phyloP scores from a whole-genome alignment of 2,888 invertebrate species.

The Bhutanitis thaidina region DNA sequence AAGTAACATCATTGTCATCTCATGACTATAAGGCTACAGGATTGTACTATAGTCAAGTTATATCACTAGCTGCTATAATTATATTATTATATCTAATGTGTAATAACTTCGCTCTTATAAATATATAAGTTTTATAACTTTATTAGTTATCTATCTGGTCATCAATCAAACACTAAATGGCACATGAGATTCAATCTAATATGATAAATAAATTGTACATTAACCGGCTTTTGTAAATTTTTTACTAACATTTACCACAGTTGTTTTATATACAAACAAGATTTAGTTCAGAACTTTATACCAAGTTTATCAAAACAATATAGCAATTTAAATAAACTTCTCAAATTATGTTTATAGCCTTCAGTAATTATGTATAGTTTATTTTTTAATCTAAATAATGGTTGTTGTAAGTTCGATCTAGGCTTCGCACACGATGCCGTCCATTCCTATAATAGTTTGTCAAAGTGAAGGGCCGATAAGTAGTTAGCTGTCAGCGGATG shows the following conservation, averaged over 20 bases:
- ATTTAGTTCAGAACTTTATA: too few relatives aligned
- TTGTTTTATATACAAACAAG: too few relatives aligned
- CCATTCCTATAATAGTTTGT: conserved; percentile 39
- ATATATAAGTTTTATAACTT: not conserved
- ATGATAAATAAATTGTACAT: not conserved
- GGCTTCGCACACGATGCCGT: conserved; percentile 54
- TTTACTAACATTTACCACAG: too few relatives aligned
- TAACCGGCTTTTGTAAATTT: too few relatives aligned
- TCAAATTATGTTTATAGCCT: too few relatives aligned
- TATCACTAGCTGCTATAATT: conserved; percentile 22
- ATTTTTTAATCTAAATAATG: conserved; percentile 29
- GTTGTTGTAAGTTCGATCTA: conserved; percentile 53
- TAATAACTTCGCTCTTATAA: not conserved
- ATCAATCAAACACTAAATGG: conserved; percentile 45
- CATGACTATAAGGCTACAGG: conserved; percentile 61
- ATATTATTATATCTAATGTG: not conserved
- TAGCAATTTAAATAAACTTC: too few relatives aligned
- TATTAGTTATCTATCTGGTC: conserved; percentile 8
- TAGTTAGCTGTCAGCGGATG: conserved; percentile 65
- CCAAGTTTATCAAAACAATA: too few relatives aligned
- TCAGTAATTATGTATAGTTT: too few relatives aligned
- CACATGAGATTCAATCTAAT: conserved; percentile 41
- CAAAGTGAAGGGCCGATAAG: conserved; percentile 43
- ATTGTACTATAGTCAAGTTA: conserved; percentile 59
- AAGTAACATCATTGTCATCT: conserved; percentile 34